Percentiles rank a stretch among this genome's conserved stretches.
These are phyloP conservation scores for Lasaia peninsularis DNA, from an alignment of 1,140 invertebrate species.

Conservation along the genomic window DNA sequence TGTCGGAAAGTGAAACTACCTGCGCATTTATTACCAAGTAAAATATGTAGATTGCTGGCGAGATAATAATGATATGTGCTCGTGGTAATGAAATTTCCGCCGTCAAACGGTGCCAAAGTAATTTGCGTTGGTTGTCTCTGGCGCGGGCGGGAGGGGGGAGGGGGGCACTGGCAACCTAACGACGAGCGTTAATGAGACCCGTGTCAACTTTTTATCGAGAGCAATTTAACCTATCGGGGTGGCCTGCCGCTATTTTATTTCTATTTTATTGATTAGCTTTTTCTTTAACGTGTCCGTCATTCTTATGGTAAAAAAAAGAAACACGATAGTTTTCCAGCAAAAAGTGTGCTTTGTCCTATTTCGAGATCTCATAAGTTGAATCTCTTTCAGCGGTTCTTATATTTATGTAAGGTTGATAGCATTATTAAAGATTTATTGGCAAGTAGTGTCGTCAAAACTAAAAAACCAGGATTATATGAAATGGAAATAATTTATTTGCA, in stretches of 20 bases:
- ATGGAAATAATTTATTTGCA: no score
- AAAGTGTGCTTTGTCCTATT: no score
- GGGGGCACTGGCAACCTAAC: conserved; percentile 72
- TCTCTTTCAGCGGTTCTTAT: no score
- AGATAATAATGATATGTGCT: conserved; percentile 77
- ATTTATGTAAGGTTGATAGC: no score
- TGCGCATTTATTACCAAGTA: conserved; percentile 70
- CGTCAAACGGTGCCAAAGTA: conserved; percentile 76
- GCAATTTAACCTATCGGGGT: conserved; percentile 51
- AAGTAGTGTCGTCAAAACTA: no score
- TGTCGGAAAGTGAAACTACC: conserved; percentile 73
- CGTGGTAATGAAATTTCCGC: conserved; percentile 76
- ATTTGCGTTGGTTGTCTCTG: conserved; percentile 74
- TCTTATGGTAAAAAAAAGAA: no score
- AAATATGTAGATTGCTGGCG: conserved; percentile 75
- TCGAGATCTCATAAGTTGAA: no score
- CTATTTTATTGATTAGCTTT: no score
- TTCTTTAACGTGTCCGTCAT: no score
- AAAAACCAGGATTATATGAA: no score
- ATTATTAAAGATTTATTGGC: no score
- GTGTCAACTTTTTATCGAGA: conserved; percentile 59
- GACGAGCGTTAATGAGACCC: conserved; percentile 65
- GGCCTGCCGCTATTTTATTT: conserved; percentile 27
- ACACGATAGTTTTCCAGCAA: no score
- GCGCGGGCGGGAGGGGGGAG: conserved; percentile 62